phyloP scores from a whole-genome alignment of 2,113 vertebrate genomes.

The Misgurnus anguillicaudatus region DNA sequence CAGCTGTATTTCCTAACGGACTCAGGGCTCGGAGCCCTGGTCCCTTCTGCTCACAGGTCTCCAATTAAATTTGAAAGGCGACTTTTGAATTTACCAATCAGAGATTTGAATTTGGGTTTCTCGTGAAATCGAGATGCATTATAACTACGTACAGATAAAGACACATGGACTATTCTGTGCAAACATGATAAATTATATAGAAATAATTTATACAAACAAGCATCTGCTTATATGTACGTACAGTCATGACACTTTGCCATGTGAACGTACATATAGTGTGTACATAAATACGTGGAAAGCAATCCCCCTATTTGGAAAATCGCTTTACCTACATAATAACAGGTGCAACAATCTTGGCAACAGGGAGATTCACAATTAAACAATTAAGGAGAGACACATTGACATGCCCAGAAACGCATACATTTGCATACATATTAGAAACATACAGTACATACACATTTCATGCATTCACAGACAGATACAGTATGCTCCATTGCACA shows the following conservation, averaged over 20 bases:
- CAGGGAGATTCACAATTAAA: constrained; percentile 44
- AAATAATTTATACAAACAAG: constrained; percentile 64
- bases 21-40: constrained; percentile 54
- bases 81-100: constrained; percentile 49
- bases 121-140: constrained; percentile 51
- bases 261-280: constrained; percentile 51
- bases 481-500: neutral
- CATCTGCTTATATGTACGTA: constrained; percentile 54
- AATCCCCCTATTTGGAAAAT: constrained; percentile 56
- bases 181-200: constrained; percentile 65
- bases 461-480: constrained; percentile 32
- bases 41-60: constrained; percentile 44
- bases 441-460: constrained; percentile 18
- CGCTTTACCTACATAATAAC: constrained; percentile 45
- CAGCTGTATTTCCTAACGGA: constrained; percentile 64
- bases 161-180: constrained; percentile 67
- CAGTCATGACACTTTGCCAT: constrained; percentile 41
- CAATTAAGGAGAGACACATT: constrained; percentile 34
- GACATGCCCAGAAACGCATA: constrained; percentile 31
- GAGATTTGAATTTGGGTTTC: constrained; percentile 24
- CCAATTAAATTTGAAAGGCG: constrained; percentile 56
- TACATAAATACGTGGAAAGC: constrained; percentile 47
- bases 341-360: constrained; percentile 48
- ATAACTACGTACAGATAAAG: constrained; percentile 66
- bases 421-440: neutral